Conservation (phyloP, 2,888 invertebrate species). For the Hoplodrina ambigua region DNA sequence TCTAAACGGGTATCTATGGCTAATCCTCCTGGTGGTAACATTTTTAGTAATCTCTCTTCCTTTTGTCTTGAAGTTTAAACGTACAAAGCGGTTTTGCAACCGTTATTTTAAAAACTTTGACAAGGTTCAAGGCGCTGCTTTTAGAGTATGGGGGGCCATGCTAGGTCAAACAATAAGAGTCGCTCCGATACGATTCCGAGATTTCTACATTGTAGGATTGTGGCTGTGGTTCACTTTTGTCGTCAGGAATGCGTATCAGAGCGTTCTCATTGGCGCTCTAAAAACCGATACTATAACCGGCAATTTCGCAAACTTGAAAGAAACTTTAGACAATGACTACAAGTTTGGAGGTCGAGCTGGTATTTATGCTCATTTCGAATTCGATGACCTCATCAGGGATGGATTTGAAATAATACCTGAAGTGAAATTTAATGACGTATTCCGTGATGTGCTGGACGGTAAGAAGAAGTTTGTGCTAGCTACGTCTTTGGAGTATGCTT, state of each 20-base stretch:
- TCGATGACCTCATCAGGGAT: conserved; percentile 75
- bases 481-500: conserved; percentile 79
- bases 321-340: conserved; percentile 75
- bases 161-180: conserved; percentile 79
- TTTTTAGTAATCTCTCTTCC: conserved; percentile 76
- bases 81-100: conserved; percentile 71
- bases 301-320: conserved; percentile 75
- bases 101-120: conserved; percentile 73
- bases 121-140: conserved; percentile 72
- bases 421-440: conserved; percentile 73
- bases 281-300: conserved; percentile 78
- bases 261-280: conserved; percentile 80
- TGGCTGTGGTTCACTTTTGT: conserved; percentile 85
- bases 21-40: conserved; percentile 73
- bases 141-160: conserved; percentile 80
- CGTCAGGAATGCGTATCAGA: conserved; percentile 81
- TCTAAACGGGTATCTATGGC: conserved; percentile 80
- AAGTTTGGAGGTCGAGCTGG: conserved; percentile 78
- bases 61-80: conserved; percentile 70
- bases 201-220: conserved; percentile 78
- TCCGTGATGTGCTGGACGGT: conserved; percentile 74
- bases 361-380: conserved; percentile 78
- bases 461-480: conserved; percentile 77
- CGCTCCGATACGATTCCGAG: conserved; percentile 77
- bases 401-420: conserved; percentile 76